These are phyloP conservation scores for Phocides pigmalion DNA, from an alignment of 1,140 invertebrate species.

Conservation along the genomic window DNA sequence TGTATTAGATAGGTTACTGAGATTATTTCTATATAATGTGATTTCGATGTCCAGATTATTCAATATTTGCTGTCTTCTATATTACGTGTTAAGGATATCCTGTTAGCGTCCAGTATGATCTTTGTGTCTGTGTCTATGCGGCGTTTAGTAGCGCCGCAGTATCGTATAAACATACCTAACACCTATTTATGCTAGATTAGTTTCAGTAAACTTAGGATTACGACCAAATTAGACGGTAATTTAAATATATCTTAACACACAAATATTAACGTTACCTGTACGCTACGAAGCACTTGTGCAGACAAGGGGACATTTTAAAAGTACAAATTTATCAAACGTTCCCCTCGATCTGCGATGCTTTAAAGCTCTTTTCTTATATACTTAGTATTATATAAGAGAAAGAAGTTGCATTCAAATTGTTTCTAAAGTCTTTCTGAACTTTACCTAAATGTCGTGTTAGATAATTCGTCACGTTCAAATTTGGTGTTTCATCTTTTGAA, in stretches of 20 bases:
- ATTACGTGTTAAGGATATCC: constrained; percentile 50
- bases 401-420: constrained; percentile 64
- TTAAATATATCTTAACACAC: constrained; percentile 72
- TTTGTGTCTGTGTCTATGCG: constrained; percentile 53
- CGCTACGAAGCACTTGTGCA: constrained; percentile 51
- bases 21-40: constrained; percentile 59
- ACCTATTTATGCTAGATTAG: constrained; percentile 75
- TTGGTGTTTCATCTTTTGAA: constrained; percentile 52
- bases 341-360: constrained; percentile 58
- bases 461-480: constrained; percentile 48
- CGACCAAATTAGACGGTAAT: constrained; percentile 76
- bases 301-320: constrained; percentile 57
- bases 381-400: constrained; percentile 64
- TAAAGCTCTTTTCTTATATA: constrained; percentile 74
- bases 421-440: constrained; percentile 62
- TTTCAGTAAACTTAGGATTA: constrained; percentile 70
- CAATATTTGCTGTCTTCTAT: constrained; percentile 72
- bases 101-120: constrained; percentile 65
- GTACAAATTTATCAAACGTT: constrained; percentile 77
- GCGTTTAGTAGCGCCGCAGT: constrained; percentile 35
- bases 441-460: constrained; percentile 69
- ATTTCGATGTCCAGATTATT: constrained; percentile 74
- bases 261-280: constrained; percentile 60
- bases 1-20: constrained; percentile 52
- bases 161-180: constrained; percentile 44